These are phyloP conservation scores for Cromileptes altivelis DNA, from an alignment of 2,113 vertebrate species.

Conservation along the genomic window DNA sequence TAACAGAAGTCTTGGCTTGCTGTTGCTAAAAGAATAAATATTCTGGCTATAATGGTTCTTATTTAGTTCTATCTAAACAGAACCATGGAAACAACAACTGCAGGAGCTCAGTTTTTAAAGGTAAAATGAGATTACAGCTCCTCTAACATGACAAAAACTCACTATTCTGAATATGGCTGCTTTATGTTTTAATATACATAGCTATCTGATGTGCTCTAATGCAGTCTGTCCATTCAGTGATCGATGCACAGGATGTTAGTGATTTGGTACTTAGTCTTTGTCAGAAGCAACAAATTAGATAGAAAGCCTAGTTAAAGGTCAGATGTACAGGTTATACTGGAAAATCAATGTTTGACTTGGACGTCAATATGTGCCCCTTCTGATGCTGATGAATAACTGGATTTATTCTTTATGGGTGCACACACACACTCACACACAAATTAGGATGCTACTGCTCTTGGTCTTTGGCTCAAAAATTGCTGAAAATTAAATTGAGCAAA, in stretches of 20 bases:
- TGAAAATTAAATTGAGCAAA: slow-evolving; percentile 61
- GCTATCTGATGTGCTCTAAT: background rate
- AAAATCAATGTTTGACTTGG: slow-evolving; percentile 37
- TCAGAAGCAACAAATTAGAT: slow-evolving; percentile 15
- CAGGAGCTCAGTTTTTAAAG: no score
- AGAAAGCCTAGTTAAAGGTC: slow-evolving; percentile 46
- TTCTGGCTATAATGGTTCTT: no score
- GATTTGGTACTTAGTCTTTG: background rate
- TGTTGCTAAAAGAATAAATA: no score
- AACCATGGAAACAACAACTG: no score
- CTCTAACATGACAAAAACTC: background rate
- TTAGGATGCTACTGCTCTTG: slow-evolving; percentile 28
- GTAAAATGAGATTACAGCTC: background rate
- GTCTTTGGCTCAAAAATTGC: slow-evolving; percentile 28
- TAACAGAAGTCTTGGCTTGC: no score
- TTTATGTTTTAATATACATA: background rate
- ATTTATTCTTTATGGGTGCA: background rate
- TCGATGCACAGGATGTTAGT: slow-evolving; percentile 18
- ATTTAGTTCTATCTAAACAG: no score
- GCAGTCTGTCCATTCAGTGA: slow-evolving; percentile 9
- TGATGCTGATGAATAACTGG: slow-evolving; percentile 50
- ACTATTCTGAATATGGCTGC: background rate
- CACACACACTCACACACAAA: slow-evolving; percentile 1
- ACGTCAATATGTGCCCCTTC: slow-evolving; percentile 33
- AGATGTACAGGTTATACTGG: slow-evolving; percentile 8